Evolutionary conservation across 2,797 vertebrate genomes (phyloP).

Genomic region (Peromyscus nudipes): DNA sequence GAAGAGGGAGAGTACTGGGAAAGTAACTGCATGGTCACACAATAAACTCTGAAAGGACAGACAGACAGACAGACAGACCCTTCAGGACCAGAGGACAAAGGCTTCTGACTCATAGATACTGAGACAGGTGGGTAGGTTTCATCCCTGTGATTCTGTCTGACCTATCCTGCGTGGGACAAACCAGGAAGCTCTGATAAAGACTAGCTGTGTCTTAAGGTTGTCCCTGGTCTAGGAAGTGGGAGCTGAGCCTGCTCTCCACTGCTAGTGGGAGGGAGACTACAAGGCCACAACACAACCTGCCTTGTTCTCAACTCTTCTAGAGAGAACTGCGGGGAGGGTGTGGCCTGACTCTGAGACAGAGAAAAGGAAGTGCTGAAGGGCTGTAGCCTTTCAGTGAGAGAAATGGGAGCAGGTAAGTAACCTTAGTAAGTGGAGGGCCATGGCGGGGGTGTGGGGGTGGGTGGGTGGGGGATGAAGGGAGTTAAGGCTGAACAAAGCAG

Average conservation of each 20-base stretch:
- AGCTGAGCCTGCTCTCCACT: not conserved
- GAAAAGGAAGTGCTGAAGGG: not conserved
- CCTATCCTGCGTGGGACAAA: no score
- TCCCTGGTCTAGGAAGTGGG: not conserved
- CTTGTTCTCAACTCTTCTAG: not conserved
- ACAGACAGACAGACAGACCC: not conserved
- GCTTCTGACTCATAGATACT: not conserved
- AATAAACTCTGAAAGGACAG: not conserved
- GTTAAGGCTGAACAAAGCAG: not conserved
- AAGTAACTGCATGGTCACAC: not conserved
- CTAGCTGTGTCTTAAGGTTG: not conserved
- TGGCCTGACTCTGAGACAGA: not conserved
- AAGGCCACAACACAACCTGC: not conserved
- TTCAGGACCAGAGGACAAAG: not conserved
- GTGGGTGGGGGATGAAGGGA: not conserved
- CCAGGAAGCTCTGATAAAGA: not conserved
- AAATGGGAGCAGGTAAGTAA: not conserved
- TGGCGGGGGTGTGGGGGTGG: rapidly evolving
- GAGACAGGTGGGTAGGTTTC: not conserved
- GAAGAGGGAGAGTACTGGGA: not conserved
- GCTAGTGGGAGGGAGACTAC: not conserved
- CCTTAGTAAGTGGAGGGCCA: not conserved
- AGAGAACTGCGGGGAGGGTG: not conserved
- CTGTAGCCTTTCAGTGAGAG: not conserved
- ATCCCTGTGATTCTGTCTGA: not conserved